phyloP scores from a whole-genome alignment of 1,140 invertebrate genomes.

The Paraescarpia echinospica region DNA sequence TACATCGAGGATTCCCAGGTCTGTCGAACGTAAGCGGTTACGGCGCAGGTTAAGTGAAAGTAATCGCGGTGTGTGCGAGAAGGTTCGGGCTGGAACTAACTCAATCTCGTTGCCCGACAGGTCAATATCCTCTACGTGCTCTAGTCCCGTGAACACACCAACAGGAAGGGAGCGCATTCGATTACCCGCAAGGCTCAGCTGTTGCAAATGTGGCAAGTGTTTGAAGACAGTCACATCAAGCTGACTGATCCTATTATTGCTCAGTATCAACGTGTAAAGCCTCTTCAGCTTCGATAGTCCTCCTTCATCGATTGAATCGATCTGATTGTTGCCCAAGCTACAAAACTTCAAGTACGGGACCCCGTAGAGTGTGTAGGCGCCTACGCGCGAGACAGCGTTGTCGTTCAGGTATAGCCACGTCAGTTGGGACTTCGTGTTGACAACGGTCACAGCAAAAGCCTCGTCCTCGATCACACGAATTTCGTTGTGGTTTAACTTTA shows the following conservation, averaged over 20 bases:
- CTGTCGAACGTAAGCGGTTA: neutral
- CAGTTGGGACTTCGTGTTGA: constrained; percentile 35
- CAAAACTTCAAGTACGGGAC: constrained; percentile 37
- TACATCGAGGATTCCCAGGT: neutral
- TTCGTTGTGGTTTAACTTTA: constrained; percentile 34
- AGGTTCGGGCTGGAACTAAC: constrained; percentile 73
- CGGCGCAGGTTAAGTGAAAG: neutral
- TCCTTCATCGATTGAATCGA: constrained; percentile 24
- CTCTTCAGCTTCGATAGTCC: neutral
- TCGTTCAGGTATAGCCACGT: constrained; percentile 36
- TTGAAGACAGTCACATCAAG: neutral
- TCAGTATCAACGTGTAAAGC: constrained; percentile 11
- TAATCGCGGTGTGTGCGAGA: constrained; percentile 53
- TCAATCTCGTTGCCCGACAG: constrained; percentile 76
- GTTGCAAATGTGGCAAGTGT: neutral
- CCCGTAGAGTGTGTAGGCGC: constrained; percentile 30
- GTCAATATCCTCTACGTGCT: constrained; percentile 71
- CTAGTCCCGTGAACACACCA: constrained; percentile 1
- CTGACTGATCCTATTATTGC: constrained; percentile 4
- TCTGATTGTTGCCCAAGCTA: constrained; percentile 34
- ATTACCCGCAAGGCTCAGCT: constrained; percentile 15
- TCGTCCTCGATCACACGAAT: constrained; percentile 35
- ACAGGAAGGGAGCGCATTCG: neutral
- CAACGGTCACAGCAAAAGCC: constrained; percentile 32
- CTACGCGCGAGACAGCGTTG: constrained; percentile 29